Percentiles rank a stretch among this genome's conserved stretches.
Conservation (phyloP, 2,113 vertebrate genomes). For the Etheostoma cragini region DNA sequence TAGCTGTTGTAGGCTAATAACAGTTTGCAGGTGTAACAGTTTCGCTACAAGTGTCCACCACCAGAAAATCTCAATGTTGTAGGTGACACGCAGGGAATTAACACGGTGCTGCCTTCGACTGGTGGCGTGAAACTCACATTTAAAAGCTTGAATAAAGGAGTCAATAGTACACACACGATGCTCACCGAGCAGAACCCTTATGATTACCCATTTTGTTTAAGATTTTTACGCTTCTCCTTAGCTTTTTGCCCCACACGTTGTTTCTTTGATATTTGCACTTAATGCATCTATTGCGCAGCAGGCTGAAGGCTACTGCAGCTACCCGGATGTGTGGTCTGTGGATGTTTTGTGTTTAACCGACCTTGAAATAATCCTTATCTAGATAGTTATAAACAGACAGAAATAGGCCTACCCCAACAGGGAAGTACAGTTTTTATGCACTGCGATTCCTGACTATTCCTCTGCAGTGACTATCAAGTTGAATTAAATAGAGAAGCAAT, state of each 20-base stretch:
- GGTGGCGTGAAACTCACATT: conserved; percentile 83
- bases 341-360: not conserved
- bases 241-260: conserved; percentile 71
- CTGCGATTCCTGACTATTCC: not conserved
- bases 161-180: conserved; percentile 46
- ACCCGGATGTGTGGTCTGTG: not conserved
- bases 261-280: not conserved
- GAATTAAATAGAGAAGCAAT: not conserved
- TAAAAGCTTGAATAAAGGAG: conserved; percentile 75
- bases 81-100: conserved; percentile 79
- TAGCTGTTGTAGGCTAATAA: not conserved
- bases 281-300: not conserved
- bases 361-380: not conserved
- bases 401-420: not conserved
- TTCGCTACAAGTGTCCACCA: conserved; percentile 21
- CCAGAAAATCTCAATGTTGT: conserved; percentile 78
- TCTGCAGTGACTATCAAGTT: not conserved
- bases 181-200: conserved; percentile 57
- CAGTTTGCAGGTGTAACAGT: conserved; percentile 32
- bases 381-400: not conserved
- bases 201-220: conserved; percentile 67
- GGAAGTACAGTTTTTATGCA: not conserved
- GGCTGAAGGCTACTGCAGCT: not conserved
- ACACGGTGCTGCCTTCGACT: conserved; percentile 82
- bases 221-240: conserved; percentile 70